These are phyloP conservation scores for Caenorhabditis tropicalis DNA, from an alignment of 1,140 invertebrate genomes.

Conservation along the genomic window DNA sequence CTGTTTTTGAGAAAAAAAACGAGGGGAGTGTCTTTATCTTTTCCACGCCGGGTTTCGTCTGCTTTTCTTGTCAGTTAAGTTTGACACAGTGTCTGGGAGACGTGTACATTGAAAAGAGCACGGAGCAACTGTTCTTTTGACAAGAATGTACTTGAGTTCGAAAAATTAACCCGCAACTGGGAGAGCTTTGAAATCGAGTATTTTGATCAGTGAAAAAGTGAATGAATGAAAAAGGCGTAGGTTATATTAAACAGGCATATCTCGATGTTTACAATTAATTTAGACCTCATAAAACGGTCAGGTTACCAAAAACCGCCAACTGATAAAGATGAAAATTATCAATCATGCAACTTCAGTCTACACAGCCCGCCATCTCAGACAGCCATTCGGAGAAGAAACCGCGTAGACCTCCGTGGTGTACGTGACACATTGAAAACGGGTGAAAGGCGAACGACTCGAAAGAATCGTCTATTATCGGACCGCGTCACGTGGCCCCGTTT, in stretches of 20 bases:
- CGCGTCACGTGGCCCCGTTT: neutral
- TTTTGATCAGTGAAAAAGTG: too few species aligned
- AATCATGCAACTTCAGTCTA: neutral
- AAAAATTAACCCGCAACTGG: neutral
- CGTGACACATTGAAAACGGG: conserved; percentile 6
- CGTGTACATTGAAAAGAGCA: neutral
- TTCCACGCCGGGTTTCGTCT: neutral
- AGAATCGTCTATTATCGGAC: neutral
- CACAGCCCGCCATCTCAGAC: neutral
- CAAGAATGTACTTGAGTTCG: conserved; percentile 1
- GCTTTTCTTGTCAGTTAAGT: neutral
- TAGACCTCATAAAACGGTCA: neutral
- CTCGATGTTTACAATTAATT: neutral
- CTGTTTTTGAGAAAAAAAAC: neutral
- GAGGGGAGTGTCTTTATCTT: neutral
- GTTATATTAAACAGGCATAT: neutral
- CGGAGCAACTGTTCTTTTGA: neutral
- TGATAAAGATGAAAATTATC: conserved; percentile 26
- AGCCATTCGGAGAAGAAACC: neutral
- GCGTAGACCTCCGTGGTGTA: neutral
- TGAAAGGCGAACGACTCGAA: neutral
- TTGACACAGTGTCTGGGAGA: neutral
- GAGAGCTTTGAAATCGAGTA: too few species aligned
- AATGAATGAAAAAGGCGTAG: too few species aligned
- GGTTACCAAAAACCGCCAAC: neutral